Evolutionary conservation across 2,113 vertebrate genomes (phyloP).

Genomic region (Prunella fulvescens): DNA sequence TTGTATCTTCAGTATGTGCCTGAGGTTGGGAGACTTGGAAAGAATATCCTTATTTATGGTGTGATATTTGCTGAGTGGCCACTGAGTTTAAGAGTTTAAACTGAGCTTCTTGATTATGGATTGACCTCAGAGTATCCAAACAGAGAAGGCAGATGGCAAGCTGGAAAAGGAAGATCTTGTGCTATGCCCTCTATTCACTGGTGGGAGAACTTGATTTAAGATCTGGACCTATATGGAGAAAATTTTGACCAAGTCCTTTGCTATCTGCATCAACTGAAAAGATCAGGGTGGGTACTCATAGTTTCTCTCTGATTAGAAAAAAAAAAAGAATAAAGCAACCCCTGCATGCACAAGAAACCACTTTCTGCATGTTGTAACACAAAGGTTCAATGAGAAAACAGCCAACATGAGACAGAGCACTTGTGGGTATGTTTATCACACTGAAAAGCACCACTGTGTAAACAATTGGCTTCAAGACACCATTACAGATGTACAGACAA

Average conservation of each 20-base stretch:
- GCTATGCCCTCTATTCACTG: not conserved
- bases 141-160: not conserved
- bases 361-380: not conserved
- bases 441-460: not conserved
- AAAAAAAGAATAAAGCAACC: not conserved
- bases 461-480: not conserved
- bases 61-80: not conserved
- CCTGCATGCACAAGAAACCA: not conserved
- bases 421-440: not conserved
- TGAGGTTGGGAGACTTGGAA: not conserved
- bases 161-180: not conserved
- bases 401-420: accelerated
- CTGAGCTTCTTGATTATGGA: not conserved
- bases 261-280: not conserved
- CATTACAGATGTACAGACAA: not conserved
- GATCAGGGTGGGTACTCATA: not conserved
- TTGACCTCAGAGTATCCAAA: not conserved
- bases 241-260: not conserved
- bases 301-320: not conserved
- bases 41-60: not conserved
- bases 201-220: not conserved
- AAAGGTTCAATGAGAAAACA: not conserved
- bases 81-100: not conserved
- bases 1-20: not conserved
- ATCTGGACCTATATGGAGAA: not conserved